A percentile compares a stretch with the other conserved stretches of the same genome.
Conservation (phyloP, 2,797 vertebrate species). For the Podargus strigoides region DNA sequence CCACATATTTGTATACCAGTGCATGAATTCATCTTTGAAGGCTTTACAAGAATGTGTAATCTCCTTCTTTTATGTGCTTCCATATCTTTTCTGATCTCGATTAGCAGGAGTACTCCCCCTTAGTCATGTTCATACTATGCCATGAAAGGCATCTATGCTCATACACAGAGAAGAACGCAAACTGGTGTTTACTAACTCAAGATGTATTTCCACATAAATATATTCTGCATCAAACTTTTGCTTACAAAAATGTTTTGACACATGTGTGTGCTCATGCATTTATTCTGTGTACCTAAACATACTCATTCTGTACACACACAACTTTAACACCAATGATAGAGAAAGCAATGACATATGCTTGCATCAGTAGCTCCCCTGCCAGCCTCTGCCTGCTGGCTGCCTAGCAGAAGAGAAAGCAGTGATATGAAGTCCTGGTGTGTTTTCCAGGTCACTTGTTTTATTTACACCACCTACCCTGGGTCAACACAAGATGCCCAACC, state of each 20-base stretch:
- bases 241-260: not conserved
- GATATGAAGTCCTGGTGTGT: not conserved
- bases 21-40: slow-evolving; percentile 46
- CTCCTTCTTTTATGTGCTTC: slow-evolving; percentile 48
- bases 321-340: too few species aligned
- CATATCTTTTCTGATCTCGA: slow-evolving; percentile 47
- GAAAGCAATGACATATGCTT: too few species aligned
- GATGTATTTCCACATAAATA: slow-evolving; percentile 6
- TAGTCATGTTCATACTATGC: not conserved
- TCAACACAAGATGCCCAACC: not conserved
- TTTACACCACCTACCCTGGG: not conserved
- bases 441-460: slow-evolving; percentile 22
- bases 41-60: slow-evolving; percentile 50
- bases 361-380: too few species aligned
- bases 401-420: not conserved
- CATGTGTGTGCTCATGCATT: not conserved
- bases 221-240: not conserved
- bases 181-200: not conserved
- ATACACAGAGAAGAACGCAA: not conserved
- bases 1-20: slow-evolving; percentile 34
- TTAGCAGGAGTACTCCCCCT: slow-evolving; percentile 31
- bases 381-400: not conserved
- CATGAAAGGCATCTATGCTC: slow-evolving; percentile 11
- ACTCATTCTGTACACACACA: not conserved
- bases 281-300: not conserved